Evolutionary conservation across 2,797 vertebrate species (phyloP).

Genomic region (Halcyon smyrnensis): DNA sequence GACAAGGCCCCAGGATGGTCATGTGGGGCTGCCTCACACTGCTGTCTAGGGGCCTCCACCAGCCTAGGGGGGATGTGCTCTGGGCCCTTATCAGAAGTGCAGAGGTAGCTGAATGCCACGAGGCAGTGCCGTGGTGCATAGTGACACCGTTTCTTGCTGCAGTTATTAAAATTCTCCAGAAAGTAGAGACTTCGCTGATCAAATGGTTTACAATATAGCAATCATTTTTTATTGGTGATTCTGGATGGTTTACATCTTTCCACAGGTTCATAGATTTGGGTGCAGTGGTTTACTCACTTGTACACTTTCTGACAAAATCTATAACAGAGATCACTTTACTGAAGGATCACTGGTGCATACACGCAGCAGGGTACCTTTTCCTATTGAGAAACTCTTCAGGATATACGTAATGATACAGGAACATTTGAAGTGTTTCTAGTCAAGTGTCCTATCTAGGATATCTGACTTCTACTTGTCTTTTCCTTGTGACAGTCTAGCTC

Average conservation of each 20-base stretch:
- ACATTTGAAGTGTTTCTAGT: neutral
- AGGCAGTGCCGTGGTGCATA: neutral
- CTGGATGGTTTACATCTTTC: neutral
- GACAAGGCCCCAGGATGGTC: too few species aligned
- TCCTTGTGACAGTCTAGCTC: neutral
- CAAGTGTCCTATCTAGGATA: neutral
- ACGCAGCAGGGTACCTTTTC: neutral
- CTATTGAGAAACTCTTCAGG: neutral
- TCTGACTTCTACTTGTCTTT: neutral
- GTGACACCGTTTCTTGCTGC: neutral
- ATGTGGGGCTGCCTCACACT: fast-evolving
- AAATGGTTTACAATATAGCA: neutral
- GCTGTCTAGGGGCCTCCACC: fast-evolving
- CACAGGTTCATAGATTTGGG: neutral
- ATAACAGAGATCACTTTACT: neutral
- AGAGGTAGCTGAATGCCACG: neutral
- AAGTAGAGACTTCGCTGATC: neutral
- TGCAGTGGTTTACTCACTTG: neutral
- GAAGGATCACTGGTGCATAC: neutral
- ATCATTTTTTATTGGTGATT: neutral
- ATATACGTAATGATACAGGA: neutral
- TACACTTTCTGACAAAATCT: neutral
- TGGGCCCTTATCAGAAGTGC: neutral
- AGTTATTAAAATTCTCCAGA: neutral
- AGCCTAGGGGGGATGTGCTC: neutral